Evolutionary conservation across 2,797 vertebrate species (phyloP).

Genomic region (Lagorchestes hirsutus): DNA sequence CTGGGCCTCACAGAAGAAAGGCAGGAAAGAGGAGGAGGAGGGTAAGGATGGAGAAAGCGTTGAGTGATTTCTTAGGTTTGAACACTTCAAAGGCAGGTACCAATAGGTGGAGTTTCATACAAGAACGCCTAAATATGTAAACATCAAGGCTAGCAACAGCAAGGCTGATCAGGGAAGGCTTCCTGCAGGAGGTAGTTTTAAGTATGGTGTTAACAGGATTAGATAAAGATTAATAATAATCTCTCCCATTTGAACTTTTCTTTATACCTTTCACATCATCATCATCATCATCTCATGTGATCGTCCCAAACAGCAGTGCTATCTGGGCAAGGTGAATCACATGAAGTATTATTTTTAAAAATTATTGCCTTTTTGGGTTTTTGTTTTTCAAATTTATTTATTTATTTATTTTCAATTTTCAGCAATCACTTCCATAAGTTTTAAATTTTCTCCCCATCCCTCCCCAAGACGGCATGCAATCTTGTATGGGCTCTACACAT

Average conservation of each 20-base stretch:
- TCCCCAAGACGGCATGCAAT: no score
- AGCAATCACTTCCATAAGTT: no score
- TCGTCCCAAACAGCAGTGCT: neutral
- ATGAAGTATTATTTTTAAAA: neutral
- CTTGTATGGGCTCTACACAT: no score
- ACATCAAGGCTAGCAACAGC: neutral
- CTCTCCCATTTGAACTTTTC: neutral
- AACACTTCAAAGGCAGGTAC: neutral
- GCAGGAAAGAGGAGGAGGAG: neutral
- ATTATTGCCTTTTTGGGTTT: no score
- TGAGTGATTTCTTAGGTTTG: neutral
- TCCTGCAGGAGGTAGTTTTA: neutral
- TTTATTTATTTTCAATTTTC: no score
- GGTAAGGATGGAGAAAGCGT: neutral
- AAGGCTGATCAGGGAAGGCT: neutral
- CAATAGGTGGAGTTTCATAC: neutral
- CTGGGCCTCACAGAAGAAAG: neutral
- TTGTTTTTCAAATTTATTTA: no score
- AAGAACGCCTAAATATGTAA: neutral
- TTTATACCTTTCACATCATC: neutral
- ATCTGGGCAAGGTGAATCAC: neutral
- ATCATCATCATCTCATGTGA: neutral
- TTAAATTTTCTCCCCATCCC: no score
- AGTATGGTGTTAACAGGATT: neutral
- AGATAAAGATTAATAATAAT: fast-evolving